Base-by-base conservation (phyloP, 1,140 invertebrate genomes). In the Caenorhabditis tropicalis region DNA sequence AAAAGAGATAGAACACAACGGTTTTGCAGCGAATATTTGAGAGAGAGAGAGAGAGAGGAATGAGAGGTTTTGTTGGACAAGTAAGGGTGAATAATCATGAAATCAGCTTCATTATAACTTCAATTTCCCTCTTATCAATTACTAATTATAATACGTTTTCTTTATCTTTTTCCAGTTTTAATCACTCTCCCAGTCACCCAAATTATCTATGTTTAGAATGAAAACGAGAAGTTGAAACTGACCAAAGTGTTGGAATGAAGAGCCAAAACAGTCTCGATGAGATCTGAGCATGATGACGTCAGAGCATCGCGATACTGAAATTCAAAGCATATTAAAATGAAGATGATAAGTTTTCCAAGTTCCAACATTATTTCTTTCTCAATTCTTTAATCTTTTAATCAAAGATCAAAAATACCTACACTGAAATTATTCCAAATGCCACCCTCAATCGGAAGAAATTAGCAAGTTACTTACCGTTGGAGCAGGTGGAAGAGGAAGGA, bases 231-330 rank as follows among this genome's bases (percentile, higher is more conserved):
- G 10, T 29, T 4, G 2, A 65, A 46, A 74, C 65, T 21, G 9
- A 43, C 65, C 65, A 74, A 15, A 21, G 65, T 74, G 15, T 74
- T 74, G 36, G 65, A 74, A 43, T 74, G 65, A 21, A 74, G 65
- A 7, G 65, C 65, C 33, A 74, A 12, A 43, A 74, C 65, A 15
- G 65, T 74, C 16, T 74, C 65, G 65, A 74, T 74, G 6, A 74
- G 29, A 19, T 74, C 65, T 36, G 65, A 74, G n/a, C 65, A 74
- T 74, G 65, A 74, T 9, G 65, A 74, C 24, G 65, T 74, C 16
- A 74, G 36, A 1, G 65, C 65, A 10, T 74, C 65, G 15, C 36
- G 65, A 21, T 74, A 74, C 65, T 74, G 65, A 74, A 74, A 74
- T 36, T 36, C 12, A 12, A 27, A 36, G 53, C 15, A 51, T 51